Evolutionary conservation across 2,113 vertebrate species (phyloP).

Genomic region (Hypomesus transpacificus): DNA sequence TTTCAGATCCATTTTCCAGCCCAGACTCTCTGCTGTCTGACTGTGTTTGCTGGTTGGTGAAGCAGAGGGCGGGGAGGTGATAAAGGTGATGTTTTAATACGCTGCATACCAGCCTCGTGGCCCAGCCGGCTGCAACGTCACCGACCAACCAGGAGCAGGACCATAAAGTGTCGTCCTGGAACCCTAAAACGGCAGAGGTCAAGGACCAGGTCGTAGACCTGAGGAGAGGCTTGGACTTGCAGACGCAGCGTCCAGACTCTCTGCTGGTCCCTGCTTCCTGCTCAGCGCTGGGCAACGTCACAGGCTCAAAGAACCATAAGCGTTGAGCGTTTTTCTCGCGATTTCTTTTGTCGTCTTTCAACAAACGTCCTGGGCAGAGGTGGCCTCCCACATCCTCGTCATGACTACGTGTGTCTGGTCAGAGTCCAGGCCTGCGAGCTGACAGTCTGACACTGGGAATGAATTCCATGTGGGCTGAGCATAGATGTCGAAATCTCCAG

Average conservation of each 20-base stretch:
- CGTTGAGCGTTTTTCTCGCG: too few relatives aligned
- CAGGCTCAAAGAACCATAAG: too few relatives aligned
- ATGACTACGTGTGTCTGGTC: conserved; percentile 68
- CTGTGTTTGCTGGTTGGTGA: too few relatives aligned
- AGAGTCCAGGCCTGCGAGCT: conserved; percentile 61
- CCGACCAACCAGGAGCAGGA: conserved; percentile 23
- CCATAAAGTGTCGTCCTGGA: conserved; percentile 33
- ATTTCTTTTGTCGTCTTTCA: too few relatives aligned
- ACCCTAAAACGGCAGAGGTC: conserved; percentile 39
- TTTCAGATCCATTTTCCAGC: conserved; percentile 19
- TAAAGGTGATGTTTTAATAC: conserved; percentile 18
- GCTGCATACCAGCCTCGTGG: conserved; percentile 24
- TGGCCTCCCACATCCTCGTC: conserved; percentile 32
- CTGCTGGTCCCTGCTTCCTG: too few relatives aligned
- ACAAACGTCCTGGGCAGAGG: background rate
- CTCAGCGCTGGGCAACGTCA: too few relatives aligned
- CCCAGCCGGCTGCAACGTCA: conserved; percentile 21
- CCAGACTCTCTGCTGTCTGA: too few relatives aligned
- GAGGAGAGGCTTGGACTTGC: conserved; percentile 21
- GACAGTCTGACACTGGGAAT: conserved; percentile 66
- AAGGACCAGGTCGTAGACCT: conserved; percentile 26
- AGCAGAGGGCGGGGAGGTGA: too few relatives aligned
- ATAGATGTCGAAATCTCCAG: conserved; percentile 63
- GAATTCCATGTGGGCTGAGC: conserved; percentile 68
- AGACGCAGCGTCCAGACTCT: background rate